Evolutionary conservation across 2,797 vertebrate species (phyloP).

Genomic region (Emydoidea blandingii): DNA sequence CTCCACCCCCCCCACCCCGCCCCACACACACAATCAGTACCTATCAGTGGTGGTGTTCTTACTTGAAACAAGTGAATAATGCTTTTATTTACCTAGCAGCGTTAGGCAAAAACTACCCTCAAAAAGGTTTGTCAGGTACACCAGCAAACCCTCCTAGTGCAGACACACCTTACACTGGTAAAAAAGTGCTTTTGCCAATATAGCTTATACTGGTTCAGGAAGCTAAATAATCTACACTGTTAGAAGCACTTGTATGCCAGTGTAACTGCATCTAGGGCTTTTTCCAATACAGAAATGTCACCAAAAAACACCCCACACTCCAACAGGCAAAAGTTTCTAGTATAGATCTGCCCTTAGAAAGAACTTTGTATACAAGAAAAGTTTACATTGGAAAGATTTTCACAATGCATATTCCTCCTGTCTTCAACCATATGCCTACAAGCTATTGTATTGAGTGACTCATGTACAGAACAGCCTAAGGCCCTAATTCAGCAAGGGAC

Average conservation of each 20-base stretch:
- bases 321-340: not conserved
- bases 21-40: not conserved
- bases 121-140: rapidly evolving
- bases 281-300: not conserved
- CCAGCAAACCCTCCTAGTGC: rapidly evolving
- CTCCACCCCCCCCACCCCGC: too few species aligned
- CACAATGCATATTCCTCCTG: rapidly evolving
- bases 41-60: not conserved
- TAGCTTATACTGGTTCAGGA: rapidly evolving
- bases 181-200: rapidly evolving
- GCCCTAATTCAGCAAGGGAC: rapidly evolving
- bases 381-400: rapidly evolving
- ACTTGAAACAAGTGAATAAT: not conserved
- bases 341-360: not conserved
- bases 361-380: rapidly evolving
- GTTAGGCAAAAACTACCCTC: not conserved
- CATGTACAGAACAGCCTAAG: rapidly evolving
- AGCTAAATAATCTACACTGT: rapidly evolving
- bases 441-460: rapidly evolving
- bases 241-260: rapidly evolving
- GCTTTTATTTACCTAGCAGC: not conserved
- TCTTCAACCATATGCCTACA: rapidly evolving
- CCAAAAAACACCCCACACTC: rapidly evolving
- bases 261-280: rapidly evolving
- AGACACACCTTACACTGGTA: rapidly evolving